phyloP scores from a whole-genome alignment of 2,888 invertebrate species.

The Mamestra brassicae region DNA sequence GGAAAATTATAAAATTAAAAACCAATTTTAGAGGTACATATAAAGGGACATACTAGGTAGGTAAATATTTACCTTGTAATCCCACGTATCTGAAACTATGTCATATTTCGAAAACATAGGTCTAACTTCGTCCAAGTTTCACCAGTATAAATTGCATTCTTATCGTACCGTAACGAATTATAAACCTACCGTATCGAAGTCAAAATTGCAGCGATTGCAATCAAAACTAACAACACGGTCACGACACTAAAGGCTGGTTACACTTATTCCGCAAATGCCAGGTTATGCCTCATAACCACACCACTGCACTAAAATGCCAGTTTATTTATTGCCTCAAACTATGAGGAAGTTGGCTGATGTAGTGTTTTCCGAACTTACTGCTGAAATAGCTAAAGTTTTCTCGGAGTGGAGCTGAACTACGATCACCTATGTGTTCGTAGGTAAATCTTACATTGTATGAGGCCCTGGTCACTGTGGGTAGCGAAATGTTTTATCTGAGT shows the following conservation, averaged over 20 bases:
- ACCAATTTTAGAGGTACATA: too few species aligned
- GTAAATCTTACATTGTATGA: slow-evolving; percentile 12
- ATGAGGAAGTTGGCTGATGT: slow-evolving; percentile 22
- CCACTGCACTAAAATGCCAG: slow-evolving; percentile 27
- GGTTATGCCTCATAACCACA: slow-evolving; percentile 20
- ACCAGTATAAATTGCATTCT: not conserved
- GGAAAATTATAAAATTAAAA: too few species aligned
- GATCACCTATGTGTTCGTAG: slow-evolving; percentile 6
- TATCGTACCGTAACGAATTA: slow-evolving; percentile 17
- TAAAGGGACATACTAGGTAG: too few species aligned
- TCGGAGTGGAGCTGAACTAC: slow-evolving; percentile 15
- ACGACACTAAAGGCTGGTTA: slow-evolving; percentile 15
- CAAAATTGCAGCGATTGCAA: slow-evolving; percentile 28
- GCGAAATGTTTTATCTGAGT: too few species aligned
- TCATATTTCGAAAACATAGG: not conserved
- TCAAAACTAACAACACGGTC: slow-evolving; percentile 3
- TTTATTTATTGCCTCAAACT: slow-evolving; percentile 38
- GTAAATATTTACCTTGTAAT: too few species aligned
- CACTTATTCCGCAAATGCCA: slow-evolving; percentile 10
- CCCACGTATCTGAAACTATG: not conserved
- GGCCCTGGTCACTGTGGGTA: not conserved
- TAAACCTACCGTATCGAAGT: slow-evolving; percentile 10
- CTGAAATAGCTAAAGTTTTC: slow-evolving; percentile 44
- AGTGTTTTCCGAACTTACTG: slow-evolving; percentile 43
- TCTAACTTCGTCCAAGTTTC: not conserved